These are phyloP conservation scores for Erythrolamprus reginae DNA, from an alignment of 2,113 vertebrate genomes.

Conservation along the genomic window DNA sequence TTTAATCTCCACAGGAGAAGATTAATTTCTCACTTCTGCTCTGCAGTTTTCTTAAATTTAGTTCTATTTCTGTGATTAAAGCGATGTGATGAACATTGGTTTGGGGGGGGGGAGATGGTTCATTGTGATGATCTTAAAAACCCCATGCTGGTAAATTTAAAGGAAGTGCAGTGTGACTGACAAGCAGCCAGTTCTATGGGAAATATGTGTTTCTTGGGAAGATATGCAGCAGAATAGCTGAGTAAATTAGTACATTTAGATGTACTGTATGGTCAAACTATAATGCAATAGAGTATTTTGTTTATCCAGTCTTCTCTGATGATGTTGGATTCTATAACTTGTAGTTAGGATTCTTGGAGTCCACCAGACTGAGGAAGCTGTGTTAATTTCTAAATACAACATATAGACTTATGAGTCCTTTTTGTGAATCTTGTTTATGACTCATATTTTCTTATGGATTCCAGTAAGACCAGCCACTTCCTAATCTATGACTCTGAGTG, in stretches of 20 bases:
- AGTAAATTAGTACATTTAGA: background rate
- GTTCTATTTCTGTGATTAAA: slow-evolving; percentile 65
- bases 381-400: background rate
- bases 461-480: background rate
- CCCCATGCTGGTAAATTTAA: slow-evolving; percentile 56
- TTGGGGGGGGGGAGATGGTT: slow-evolving; percentile 56
- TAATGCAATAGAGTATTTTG: background rate
- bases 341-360: background rate
- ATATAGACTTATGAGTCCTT: background rate
- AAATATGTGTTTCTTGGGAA: background rate
- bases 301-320: background rate
- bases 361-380: background rate
- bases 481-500: background rate
- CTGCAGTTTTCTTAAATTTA: slow-evolving; percentile 62
- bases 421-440: background rate
- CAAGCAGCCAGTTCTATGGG: slow-evolving; percentile 17
- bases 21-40: slow-evolving; percentile 65
- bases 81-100: slow-evolving; percentile 58
- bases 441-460: background rate
- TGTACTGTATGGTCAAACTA: background rate
- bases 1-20: slow-evolving; percentile 63
- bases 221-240: background rate
- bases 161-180: slow-evolving; percentile 6
- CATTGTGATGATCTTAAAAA: slow-evolving; percentile 60
- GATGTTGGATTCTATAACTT: background rate